Percentiles rank a stretch among this genome's conserved stretches.
phyloP scores from a whole-genome alignment of 2,113 vertebrate genomes.

The Morphnarchus princeps region DNA sequence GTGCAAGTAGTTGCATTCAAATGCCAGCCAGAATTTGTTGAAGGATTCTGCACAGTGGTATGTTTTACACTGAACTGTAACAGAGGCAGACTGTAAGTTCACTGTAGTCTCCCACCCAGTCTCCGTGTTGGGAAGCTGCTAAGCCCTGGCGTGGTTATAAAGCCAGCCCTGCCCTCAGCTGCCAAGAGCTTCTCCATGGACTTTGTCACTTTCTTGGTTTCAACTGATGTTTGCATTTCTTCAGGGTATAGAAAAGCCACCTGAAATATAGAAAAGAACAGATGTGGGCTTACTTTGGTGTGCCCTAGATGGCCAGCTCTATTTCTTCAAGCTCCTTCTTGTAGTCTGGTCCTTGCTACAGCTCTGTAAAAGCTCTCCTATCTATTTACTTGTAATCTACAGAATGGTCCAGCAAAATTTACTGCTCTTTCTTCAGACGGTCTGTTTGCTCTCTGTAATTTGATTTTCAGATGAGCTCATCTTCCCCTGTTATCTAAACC shows the following conservation, averaged over 20 bases:
- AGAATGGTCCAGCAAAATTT: background rate
- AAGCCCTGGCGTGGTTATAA: background rate
- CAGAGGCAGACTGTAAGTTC: background rate
- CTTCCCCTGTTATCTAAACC: conserved; percentile 33
- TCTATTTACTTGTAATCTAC: background rate
- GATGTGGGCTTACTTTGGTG: background rate
- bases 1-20: background rate
- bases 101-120: background rate
- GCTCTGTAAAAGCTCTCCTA: background rate
- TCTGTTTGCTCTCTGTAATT: conserved; percentile 33
- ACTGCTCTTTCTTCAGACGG: background rate
- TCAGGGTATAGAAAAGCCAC: background rate
- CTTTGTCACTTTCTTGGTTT: background rate
- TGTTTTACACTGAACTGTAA: background rate
- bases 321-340: background rate
- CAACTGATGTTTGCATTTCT: background rate
- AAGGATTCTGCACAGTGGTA: background rate
- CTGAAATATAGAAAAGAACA: background rate
- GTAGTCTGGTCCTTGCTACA: background rate
- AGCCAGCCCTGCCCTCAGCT: accelerated
- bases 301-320: background rate
- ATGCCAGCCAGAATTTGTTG: background rate
- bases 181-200: background rate
- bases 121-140: background rate
- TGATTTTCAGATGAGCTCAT: conserved; percentile 66